Percentiles rank a stretch among this genome's conserved stretches.
These are phyloP conservation scores for Oostethus manadensis DNA, from an alignment of 2,113 vertebrate species.

Conservation along the genomic window DNA sequence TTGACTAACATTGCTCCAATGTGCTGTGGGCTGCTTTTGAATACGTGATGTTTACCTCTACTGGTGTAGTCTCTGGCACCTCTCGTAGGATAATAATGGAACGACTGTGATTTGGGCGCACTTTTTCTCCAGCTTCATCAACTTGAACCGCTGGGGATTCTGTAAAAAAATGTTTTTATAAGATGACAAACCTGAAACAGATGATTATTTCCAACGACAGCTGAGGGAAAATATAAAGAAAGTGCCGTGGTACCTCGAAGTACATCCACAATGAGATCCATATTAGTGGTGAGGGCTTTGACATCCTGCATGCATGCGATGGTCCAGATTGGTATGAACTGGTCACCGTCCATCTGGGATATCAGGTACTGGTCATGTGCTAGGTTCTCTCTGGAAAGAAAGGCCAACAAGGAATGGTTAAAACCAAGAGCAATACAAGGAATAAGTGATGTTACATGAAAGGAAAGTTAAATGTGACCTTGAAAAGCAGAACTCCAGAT, in stretches of 20 bases:
- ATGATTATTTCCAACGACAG: too few relatives aligned
- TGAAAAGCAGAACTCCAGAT: slow-evolving; percentile 95
- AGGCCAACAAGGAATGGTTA: background rate
- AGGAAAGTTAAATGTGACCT: slow-evolving; percentile 66
- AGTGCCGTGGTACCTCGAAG: slow-evolving; percentile 65
- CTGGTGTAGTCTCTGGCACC: slow-evolving; percentile 91
- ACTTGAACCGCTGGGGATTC: slow-evolving; percentile 95
- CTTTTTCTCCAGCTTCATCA: slow-evolving; percentile 92
- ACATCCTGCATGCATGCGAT: slow-evolving; percentile 95
- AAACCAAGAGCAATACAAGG: background rate
- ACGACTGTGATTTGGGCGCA: slow-evolving; percentile 94
- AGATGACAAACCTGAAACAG: background rate
- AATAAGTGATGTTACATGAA: background rate
- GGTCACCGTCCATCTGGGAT: slow-evolving; percentile 98
- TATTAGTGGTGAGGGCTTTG: slow-evolving; percentile 90
- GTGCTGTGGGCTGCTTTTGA: background rate
- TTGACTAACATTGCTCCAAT: too few relatives aligned
- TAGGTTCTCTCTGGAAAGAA: slow-evolving; percentile 84
- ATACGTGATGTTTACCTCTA: slow-evolving; percentile 76
- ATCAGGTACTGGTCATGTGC: slow-evolving; percentile 97
- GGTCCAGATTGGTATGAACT: slow-evolving; percentile 95
- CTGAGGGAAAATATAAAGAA: too few relatives aligned
- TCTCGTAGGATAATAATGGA: slow-evolving; percentile 96
- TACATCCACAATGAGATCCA: slow-evolving; percentile 90
- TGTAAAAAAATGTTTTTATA: slow-evolving; percentile 41